Percentiles rank a stretch among this genome's conserved stretches.
These are phyloP conservation scores for Notocelia uddmanniana DNA, from an alignment of 2,888 invertebrate genomes.

Conservation along the genomic window DNA sequence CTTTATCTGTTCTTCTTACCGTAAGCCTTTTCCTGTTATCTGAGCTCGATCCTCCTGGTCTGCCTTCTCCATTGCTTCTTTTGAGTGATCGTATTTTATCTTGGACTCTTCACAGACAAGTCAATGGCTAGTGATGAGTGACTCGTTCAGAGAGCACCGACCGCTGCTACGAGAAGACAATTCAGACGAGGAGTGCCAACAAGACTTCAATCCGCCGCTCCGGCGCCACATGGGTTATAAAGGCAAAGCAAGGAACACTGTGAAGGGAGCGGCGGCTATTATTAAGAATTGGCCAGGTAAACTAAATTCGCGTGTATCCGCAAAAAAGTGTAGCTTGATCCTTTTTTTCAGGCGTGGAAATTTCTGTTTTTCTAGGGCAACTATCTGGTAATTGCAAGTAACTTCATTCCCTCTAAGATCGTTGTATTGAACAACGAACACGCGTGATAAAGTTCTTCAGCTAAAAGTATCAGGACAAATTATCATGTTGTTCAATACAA, in stretches of 20 bases:
- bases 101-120: slow-evolving; percentile 52
- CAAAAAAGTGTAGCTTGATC: not conserved
- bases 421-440: too few species aligned
- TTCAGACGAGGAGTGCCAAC: slow-evolving; percentile 68
- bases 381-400: too few species aligned
- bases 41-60: too few species aligned
- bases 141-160: slow-evolving; percentile 66
- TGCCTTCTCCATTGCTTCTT: too few species aligned
- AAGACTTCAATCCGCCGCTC: slow-evolving; percentile 59
- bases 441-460: too few species aligned
- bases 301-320: not conserved
- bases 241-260: slow-evolving; percentile 61
- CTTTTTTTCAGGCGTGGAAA: too few species aligned
- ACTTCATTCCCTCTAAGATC: too few species aligned
- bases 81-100: not conserved
- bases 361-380: too few species aligned
- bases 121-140: slow-evolving; percentile 74
- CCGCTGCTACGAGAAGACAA: slow-evolving; percentile 72
- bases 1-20: too few species aligned
- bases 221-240: slow-evolving; percentile 56
- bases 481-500: too few species aligned
- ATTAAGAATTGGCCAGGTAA: slow-evolving; percentile 76
- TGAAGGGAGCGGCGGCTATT: slow-evolving; percentile 72
- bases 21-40: too few species aligned
- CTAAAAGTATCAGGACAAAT: too few species aligned